phyloP scores from a whole-genome alignment of 2,797 vertebrate species.

The Avahi laniger region DNA sequence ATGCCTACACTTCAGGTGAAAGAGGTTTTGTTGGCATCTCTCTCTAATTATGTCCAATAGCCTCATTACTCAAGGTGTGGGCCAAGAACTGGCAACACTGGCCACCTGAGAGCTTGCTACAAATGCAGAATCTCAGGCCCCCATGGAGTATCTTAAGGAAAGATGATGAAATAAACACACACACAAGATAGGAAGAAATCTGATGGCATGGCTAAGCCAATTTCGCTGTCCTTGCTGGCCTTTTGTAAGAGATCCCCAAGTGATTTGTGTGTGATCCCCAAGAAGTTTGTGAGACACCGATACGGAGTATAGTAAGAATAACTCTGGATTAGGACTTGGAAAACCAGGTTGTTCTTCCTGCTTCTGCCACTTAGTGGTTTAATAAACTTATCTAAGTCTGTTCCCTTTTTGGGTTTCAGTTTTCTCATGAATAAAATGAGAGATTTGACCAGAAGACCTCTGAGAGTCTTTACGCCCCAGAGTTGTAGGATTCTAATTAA shows the following conservation, averaged over 20 bases:
- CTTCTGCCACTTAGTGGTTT: not conserved
- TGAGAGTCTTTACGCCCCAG: not conserved
- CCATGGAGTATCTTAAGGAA: not conserved
- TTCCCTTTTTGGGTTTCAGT: not conserved
- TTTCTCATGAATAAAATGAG: constrained; percentile 1
- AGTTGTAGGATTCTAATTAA: constrained; percentile 6
- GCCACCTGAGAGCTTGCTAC: not conserved
- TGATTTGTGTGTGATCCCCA: not conserved
- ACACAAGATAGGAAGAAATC: not conserved
- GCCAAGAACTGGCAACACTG: not conserved
- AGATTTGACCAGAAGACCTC: not conserved
- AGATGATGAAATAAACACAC: not conserved
- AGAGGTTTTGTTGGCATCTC: not conserved
- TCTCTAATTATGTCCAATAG: not conserved
- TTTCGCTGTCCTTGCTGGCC: not conserved
- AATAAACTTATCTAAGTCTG: not conserved
- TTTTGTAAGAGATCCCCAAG: not conserved
- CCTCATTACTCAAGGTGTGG: not conserved
- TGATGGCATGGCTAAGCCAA: not conserved
- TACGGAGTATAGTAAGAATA: not conserved
- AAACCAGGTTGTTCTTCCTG: not conserved
- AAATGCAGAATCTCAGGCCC: not conserved
- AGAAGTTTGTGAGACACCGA: not conserved
- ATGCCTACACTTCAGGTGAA: not conserved
- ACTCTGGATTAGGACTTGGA: not conserved